Percentiles rank a stretch among this genome's conserved stretches.
Evolutionary conservation across 2,113 vertebrate species (phyloP).

Genomic region (Coturnix japonica): DNA sequence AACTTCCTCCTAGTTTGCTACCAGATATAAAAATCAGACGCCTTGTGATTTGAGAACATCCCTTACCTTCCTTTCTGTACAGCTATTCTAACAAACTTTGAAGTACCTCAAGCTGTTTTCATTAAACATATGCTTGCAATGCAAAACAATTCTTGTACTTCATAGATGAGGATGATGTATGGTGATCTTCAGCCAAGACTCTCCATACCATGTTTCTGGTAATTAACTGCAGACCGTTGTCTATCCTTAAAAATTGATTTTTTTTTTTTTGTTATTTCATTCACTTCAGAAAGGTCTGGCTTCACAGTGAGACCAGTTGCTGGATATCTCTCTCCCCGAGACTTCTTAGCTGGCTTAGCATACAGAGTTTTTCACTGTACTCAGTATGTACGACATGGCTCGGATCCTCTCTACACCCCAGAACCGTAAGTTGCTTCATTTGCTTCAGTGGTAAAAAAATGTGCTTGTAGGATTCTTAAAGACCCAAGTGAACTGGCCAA

Average conservation of each 20-base stretch:
- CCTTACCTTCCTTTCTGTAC: neutral
- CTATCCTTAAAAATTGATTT: neutral
- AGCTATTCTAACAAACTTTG: neutral
- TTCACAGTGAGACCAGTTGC: slow-evolving; percentile 96
- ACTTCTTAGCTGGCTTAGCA: slow-evolving; percentile 95
- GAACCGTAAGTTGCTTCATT: slow-evolving; percentile 89
- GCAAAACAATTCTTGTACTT: neutral
- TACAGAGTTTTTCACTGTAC: slow-evolving; percentile 98
- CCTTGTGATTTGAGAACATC: neutral
- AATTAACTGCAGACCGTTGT: neutral
- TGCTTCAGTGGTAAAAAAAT: neutral
- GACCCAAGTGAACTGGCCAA: neutral
- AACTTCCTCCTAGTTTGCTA: neutral
- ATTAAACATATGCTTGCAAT: neutral
- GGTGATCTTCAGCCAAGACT: neutral
- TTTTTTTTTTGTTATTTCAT: slow-evolving; percentile 45
- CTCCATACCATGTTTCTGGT: neutral
- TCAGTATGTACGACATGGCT: slow-evolving; percentile 95
- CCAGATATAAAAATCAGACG: neutral
- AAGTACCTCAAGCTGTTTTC: neutral
- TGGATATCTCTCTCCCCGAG: slow-evolving; percentile 94
- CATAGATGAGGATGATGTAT: neutral
- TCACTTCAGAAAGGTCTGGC: slow-evolving; percentile 89
- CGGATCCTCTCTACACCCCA: slow-evolving; percentile 96
- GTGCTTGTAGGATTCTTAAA: neutral